Conservation (phyloP, 2,797 vertebrate genomes). For the Sus cebifrons region DNA sequence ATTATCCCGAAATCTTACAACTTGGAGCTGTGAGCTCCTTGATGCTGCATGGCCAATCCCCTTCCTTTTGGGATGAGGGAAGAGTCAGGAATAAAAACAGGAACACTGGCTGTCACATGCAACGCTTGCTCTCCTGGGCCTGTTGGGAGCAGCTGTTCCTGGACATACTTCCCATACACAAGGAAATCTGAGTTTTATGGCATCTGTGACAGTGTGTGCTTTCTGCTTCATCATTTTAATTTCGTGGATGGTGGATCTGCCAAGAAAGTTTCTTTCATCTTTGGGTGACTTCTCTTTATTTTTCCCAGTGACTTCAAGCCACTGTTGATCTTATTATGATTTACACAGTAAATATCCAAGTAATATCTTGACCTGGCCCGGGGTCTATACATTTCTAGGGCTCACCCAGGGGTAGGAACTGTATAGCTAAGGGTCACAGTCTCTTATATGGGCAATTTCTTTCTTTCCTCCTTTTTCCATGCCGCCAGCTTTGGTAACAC, state of each 20-base stretch:
- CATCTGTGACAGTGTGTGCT: neutral
- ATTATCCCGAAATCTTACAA: neutral
- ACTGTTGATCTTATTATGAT: conserved; percentile 15
- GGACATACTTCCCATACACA: neutral
- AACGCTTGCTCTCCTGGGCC: neutral
- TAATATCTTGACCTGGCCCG: neutral
- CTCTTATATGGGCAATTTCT: neutral
- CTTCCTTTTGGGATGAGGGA: neutral
- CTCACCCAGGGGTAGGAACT: neutral
- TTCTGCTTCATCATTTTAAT: conserved; percentile 50
- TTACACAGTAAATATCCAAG: conserved; percentile 49
- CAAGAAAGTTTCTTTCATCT: conserved; percentile 64
- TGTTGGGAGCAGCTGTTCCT: neutral
- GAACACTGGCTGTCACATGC: neutral
- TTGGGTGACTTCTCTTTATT: neutral
- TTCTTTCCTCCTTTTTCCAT: neutral
- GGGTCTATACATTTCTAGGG: neutral
- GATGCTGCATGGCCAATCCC: neutral
- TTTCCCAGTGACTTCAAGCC: neutral
- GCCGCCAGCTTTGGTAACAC: neutral
- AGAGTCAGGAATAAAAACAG: neutral
- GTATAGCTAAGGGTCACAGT: neutral
- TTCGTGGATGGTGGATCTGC: conserved; percentile 44
- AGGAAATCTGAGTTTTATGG: neutral
- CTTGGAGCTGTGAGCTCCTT: neutral